phyloP scores from a whole-genome alignment of 2,797 vertebrate species.

The Podarcis lilfordi region DNA sequence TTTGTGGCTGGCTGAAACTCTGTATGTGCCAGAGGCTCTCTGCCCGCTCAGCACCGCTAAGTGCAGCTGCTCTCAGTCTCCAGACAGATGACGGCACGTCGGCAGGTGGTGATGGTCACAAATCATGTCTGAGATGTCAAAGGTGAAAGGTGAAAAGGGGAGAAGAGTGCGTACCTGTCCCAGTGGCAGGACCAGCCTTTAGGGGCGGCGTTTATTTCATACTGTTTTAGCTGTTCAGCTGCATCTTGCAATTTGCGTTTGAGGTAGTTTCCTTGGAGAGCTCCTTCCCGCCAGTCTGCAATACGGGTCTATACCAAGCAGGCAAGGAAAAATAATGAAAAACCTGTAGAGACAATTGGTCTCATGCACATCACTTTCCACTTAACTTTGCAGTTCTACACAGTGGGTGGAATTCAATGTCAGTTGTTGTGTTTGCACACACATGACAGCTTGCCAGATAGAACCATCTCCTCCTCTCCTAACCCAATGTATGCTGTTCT shows the following conservation, averaged over 20 bases:
- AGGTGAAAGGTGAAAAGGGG: constrained; percentile 86
- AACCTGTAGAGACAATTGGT: background rate
- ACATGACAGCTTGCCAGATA: no score
- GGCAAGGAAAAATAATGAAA: constrained; percentile 42
- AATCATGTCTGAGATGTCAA: constrained; percentile 88
- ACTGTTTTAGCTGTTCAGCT: constrained; percentile 99
- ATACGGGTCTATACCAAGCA: constrained; percentile 89
- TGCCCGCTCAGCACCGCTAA: constrained; percentile 81
- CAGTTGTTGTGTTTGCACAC: no score
- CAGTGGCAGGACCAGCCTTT: constrained; percentile 99
- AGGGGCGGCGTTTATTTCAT: constrained; percentile 99
- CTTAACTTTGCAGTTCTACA: background rate
- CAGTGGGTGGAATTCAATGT: no score
- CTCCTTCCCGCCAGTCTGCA: constrained; percentile 98
- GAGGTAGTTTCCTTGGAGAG: constrained; percentile 97
- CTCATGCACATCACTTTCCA: background rate
- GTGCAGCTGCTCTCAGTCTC: constrained; percentile 80
- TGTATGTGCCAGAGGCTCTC: constrained; percentile 71
- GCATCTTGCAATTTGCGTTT: constrained; percentile 98
- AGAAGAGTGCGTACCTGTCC: constrained; percentile 99
- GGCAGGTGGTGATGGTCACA: constrained; percentile 85
- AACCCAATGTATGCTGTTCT: no score
- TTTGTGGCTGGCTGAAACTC: constrained; percentile 74
- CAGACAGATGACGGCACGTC: constrained; percentile 79
- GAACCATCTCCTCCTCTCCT: no score